Evolutionary conservation across 92 coral and sea anemone species (phyloP).

Genomic region (Parazoanthus darwini): DNA sequence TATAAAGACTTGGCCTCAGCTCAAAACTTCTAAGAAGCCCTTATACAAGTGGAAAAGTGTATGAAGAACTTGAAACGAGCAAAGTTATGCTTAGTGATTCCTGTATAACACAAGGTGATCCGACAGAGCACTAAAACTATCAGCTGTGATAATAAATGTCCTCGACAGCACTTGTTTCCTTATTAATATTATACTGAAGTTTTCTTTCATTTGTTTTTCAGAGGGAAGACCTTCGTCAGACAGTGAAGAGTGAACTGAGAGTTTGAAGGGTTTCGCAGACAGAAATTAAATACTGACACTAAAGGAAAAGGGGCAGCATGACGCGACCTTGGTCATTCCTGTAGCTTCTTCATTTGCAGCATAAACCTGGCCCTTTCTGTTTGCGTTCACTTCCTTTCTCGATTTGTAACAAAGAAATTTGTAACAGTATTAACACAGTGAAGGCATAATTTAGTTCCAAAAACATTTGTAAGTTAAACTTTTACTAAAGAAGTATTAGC

Average conservation of each 20-base stretch:
- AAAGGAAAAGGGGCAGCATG: neutral
- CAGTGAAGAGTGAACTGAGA: constrained; percentile 51
- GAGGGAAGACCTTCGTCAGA: constrained; percentile 97
- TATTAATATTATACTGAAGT: neutral
- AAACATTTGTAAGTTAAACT: neutral
- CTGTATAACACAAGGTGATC: too few species aligned
- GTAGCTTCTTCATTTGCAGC: neutral
- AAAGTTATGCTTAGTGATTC: too few species aligned
- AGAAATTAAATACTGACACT: constrained; percentile 2
- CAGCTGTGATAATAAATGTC: neutral
- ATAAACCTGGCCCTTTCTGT: neutral
- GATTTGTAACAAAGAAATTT: neutral
- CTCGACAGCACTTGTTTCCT: neutral
- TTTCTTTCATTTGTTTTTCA: constrained; percentile 42
- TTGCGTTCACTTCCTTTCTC: neutral
- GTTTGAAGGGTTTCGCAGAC: constrained; percentile 10
- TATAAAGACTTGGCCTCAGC: too few species aligned
- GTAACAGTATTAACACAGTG: neutral
- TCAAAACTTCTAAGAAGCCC: too few species aligned
- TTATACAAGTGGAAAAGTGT: too few species aligned
- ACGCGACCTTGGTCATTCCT: neutral
- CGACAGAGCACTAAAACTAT: too few species aligned
- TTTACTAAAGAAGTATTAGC: neutral
- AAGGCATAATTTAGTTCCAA: neutral
- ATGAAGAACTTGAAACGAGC: too few species aligned